A percentile compares a stretch with the other conserved stretches of the same genome.
Evolutionary conservation across 2,797 vertebrate genomes (phyloP).

Genomic region (Percopsis omiscomaycus): DNA sequence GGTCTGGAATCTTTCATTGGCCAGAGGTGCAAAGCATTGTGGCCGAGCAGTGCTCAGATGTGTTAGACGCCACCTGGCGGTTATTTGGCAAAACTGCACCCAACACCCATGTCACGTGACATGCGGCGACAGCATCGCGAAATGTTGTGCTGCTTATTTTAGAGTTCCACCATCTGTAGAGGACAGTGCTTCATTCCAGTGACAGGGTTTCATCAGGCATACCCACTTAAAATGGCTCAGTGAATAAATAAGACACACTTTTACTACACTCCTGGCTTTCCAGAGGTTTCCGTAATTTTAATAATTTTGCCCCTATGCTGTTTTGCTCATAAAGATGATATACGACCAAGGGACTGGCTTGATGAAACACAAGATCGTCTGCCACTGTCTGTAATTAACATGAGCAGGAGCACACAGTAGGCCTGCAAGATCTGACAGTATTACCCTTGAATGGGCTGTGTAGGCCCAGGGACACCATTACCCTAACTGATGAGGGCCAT

Average conservation of each 20-base stretch:
- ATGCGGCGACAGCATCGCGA: too few relatives aligned
- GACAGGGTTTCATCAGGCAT: slow-evolving; percentile 27
- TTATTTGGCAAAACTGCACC: too few relatives aligned
- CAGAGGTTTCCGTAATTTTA: slow-evolving; percentile 49
- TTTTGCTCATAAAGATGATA: slow-evolving; percentile 64
- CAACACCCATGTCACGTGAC: too few relatives aligned
- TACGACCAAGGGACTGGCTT: slow-evolving; percentile 43
- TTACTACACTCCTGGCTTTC: slow-evolving; percentile 26
- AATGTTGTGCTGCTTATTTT: too few relatives aligned
- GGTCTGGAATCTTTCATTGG: too few relatives aligned
- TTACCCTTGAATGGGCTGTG: slow-evolving; percentile 70
- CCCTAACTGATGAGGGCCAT: slow-evolving; percentile 80
- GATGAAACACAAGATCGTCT: slow-evolving; percentile 68
- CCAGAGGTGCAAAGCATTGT: too few relatives aligned
- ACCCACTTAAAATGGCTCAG: slow-evolving; percentile 11
- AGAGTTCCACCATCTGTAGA: too few relatives aligned
- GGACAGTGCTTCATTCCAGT: slow-evolving; percentile 7
- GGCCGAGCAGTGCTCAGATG: too few relatives aligned
- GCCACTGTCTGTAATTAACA: slow-evolving; percentile 73
- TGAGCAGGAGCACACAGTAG: slow-evolving; percentile 70
- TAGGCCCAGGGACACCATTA: slow-evolving; percentile 80
- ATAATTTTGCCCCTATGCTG: slow-evolving; percentile 41
- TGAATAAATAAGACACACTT: slow-evolving; percentile 46
- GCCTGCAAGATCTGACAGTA: slow-evolving; percentile 68
- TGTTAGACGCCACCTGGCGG: too few relatives aligned